phyloP scores from a whole-genome alignment of 2,797 vertebrate genomes.

The Galaxias olidus region DNA sequence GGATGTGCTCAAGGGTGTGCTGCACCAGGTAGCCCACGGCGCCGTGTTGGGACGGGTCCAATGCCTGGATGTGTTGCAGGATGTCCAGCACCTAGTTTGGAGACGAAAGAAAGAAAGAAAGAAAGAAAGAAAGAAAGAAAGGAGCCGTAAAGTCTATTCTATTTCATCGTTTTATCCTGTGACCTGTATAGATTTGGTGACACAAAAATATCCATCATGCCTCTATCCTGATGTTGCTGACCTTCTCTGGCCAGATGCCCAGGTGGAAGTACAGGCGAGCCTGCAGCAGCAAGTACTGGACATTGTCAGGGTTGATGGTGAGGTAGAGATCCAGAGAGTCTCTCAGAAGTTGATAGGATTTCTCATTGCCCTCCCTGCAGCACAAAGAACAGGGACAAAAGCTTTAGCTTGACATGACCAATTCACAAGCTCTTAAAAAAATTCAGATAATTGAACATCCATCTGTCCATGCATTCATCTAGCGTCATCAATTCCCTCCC shows the following conservation, averaged over 20 bases:
- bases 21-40: conserved; percentile 95
- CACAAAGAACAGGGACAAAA: background rate
- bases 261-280: conserved; percentile 97
- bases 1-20: conserved; percentile 96
- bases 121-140: background rate
- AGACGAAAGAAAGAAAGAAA: background rate
- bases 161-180: too few relatives aligned
- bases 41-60: conserved; percentile 94
- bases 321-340: conserved; percentile 97
- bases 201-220: background rate
- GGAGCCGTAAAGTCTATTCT: too few relatives aligned
- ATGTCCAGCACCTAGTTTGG: conserved; percentile 91
- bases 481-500: background rate
- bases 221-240: conserved; percentile 51
- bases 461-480: background rate
- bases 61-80: conserved; percentile 93
- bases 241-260: conserved; percentile 99
- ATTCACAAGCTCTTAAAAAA: background rate
- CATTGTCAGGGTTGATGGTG: conserved; percentile 96
- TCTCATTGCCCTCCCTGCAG: conserved; percentile 92
- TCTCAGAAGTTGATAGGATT: conserved; percentile 94
- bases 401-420: too few relatives aligned
- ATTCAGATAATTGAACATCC: background rate
- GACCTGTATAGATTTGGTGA: too few relatives aligned
- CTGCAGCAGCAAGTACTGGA: conserved; percentile 95